phyloP scores from a whole-genome alignment of 1,140 invertebrate species.

The Camponotus floridanus region DNA sequence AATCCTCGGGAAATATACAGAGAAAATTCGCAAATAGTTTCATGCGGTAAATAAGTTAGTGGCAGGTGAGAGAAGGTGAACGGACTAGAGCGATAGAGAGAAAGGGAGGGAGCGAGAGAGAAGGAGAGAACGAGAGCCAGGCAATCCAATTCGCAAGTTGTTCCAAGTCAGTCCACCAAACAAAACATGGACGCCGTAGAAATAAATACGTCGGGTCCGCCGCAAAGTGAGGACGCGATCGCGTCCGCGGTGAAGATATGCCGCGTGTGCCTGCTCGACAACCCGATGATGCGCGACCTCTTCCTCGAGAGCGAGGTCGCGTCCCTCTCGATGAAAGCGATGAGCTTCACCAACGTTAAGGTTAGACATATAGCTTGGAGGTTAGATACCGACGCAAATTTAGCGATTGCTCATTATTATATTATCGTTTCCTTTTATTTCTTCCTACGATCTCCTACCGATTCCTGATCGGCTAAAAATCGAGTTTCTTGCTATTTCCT shows the following conservation, averaged over 20 bases:
- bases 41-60: not conserved
- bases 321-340: slow-evolving; percentile 81
- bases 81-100: not conserved
- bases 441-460: not conserved
- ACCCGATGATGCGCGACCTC: slow-evolving; percentile 80
- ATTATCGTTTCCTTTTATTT: not conserved
- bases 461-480: not conserved
- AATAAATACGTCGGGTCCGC: slow-evolving; percentile 80
- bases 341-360: slow-evolving; percentile 85
- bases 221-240: slow-evolving; percentile 77
- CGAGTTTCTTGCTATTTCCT: not conserved
- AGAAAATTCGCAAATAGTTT: not conserved
- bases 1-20: not conserved
- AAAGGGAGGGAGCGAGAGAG: not conserved
- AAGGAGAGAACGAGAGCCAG: not conserved
- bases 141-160: slow-evolving; percentile 15
- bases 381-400: slow-evolving; percentile 66
- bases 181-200: slow-evolving; percentile 85
- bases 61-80: slow-evolving; percentile 28
- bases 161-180: slow-evolving; percentile 64
- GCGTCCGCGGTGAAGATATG: slow-evolving; percentile 79
- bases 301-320: slow-evolving; percentile 78
- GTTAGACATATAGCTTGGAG: slow-evolving; percentile 80
- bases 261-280: slow-evolving; percentile 81
- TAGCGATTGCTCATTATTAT: not conserved